Percentiles rank a stretch among this genome's conserved stretches.
Conservation (phyloP, 2,888 invertebrate species). For the Melinaea menophilus region DNA sequence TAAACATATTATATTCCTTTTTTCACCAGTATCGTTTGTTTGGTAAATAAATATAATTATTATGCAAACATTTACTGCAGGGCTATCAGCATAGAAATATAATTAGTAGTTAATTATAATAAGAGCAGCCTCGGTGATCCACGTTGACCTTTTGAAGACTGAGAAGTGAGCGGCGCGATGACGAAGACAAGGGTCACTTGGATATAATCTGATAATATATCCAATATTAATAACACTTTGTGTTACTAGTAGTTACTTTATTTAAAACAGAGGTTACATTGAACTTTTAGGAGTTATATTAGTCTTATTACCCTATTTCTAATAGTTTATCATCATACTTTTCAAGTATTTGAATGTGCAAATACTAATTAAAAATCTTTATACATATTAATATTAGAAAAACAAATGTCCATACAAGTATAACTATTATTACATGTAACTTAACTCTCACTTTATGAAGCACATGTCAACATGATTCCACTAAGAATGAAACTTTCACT, state of each 20-base stretch:
- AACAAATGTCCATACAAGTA: neutral
- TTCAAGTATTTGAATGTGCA: too few species aligned
- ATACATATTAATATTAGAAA: too few species aligned
- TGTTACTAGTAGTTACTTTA: neutral
- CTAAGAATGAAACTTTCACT: slow-evolving; percentile 18
- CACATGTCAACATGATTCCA: slow-evolving; percentile 1
- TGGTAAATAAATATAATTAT: too few species aligned
- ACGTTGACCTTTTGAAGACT: slow-evolving; percentile 38
- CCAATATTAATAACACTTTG: slow-evolving; percentile 2
- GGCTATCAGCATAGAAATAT: too few species aligned
- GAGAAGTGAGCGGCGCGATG: slow-evolving; percentile 35
- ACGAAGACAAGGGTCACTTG: slow-evolving; percentile 22
- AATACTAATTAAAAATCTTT: too few species aligned
- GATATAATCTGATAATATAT: slow-evolving; percentile 16
- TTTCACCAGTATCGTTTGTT: too few species aligned
- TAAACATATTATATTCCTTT: too few species aligned
- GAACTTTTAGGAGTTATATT: too few species aligned
- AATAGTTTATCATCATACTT: too few species aligned
- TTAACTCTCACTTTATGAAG: slow-evolving; percentile 6
- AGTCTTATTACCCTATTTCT: too few species aligned
- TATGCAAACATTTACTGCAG: too few species aligned
- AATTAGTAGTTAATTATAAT: slow-evolving; percentile 17
- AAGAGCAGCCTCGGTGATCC: slow-evolving; percentile 40
- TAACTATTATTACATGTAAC: slow-evolving; percentile 1
- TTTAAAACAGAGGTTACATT: neutral